phyloP scores from a whole-genome alignment of 2,113 vertebrate species.

The Antechinus flavipes region DNA sequence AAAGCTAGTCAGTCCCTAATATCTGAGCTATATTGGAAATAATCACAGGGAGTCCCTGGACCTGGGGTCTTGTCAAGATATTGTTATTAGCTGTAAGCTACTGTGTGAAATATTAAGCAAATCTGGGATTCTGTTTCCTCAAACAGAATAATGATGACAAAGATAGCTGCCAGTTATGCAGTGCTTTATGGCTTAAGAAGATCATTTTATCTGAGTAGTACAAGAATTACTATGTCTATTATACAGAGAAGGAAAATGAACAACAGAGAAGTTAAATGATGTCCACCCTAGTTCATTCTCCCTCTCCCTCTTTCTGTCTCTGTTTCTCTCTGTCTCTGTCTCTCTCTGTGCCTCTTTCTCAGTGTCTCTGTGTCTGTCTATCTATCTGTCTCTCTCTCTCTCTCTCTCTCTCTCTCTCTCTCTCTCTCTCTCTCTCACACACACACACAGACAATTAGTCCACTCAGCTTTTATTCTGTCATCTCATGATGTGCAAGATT shows the following conservation, averaged over 20 bases:
- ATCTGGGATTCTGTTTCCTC: background rate
- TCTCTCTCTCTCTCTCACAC: no score
- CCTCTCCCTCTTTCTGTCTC: no score
- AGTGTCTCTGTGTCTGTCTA: no score
- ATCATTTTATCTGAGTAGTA: background rate
- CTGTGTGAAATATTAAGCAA: background rate
- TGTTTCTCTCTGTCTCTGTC: no score
- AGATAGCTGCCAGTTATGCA: background rate
- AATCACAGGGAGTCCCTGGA: background rate
- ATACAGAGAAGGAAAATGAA: background rate
- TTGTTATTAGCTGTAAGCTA: background rate
- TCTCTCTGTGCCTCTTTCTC: no score
- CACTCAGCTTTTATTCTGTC: background rate
- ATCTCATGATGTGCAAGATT: background rate
- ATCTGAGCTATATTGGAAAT: background rate
- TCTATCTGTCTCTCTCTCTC: no score
- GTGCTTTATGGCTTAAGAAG: background rate
- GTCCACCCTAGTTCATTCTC: background rate
- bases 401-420: no score
- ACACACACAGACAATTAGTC: no score
- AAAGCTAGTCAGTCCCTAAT: background rate
- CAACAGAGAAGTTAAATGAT: background rate
- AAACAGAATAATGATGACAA: background rate
- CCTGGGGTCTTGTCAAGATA: background rate
- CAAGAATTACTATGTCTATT: background rate